A percentile compares a stretch with the other conserved stretches of the same genome.
Conservation (phyloP, 53 echinoderm and acorn worm genomes). For the Henricia sp. region DNA sequence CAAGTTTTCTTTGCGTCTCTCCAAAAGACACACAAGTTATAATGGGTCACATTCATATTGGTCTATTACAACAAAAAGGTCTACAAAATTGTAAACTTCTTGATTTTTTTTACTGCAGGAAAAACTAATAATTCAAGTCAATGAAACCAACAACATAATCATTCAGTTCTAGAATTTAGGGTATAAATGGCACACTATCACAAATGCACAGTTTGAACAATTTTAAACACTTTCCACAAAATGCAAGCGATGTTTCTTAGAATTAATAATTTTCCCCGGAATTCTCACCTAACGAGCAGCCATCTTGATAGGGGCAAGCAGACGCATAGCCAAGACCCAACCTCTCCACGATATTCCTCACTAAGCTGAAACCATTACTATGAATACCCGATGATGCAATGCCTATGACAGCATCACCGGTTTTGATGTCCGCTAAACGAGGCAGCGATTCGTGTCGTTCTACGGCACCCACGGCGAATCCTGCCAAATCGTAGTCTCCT, state of each 20-base stretch:
- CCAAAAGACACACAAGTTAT: no score
- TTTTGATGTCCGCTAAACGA: constrained; percentile 67
- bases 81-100: no score
- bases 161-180: background rate
- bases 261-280: background rate
- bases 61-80: no score
- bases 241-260: background rate
- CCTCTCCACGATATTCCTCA: constrained; percentile 79
- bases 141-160: no score
- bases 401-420: constrained; percentile 86
- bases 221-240: no score
- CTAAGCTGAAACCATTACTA: constrained; percentile 98
- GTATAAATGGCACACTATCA: background rate
- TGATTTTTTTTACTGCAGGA: no score
- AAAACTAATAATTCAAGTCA: no score
- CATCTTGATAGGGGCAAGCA: constrained; percentile 76
- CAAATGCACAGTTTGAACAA: background rate
- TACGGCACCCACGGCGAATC: constrained; percentile 94
- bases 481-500: constrained; percentile 93
- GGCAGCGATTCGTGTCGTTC: constrained; percentile 81
- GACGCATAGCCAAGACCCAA: constrained; percentile 72
- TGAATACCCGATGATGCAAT: constrained; percentile 98
- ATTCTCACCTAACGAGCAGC: constrained; percentile 71
- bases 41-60: no score
- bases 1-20: no score